A percentile compares a stretch with the other conserved stretches of the same genome.
These are phyloP conservation scores for Podarcis cretensis DNA, from an alignment of 2,113 vertebrate species.

Conservation along the genomic window DNA sequence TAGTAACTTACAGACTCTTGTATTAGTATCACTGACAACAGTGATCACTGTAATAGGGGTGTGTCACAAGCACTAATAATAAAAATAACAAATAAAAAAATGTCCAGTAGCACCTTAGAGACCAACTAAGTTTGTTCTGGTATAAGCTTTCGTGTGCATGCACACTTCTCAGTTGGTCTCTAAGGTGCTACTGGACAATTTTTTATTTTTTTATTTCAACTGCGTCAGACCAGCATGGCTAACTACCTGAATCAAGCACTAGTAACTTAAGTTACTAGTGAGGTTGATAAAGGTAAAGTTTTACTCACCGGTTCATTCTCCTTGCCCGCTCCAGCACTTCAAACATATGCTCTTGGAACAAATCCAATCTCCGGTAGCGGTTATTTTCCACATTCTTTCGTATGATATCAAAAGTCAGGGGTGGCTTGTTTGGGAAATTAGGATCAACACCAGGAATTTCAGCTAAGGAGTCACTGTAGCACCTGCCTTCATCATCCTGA, in stretches of 20 bases:
- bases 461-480: slow-evolving; percentile 97
- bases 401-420: slow-evolving; percentile 95
- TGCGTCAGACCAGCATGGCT: background rate
- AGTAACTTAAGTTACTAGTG: background rate
- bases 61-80: too few species aligned
- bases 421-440: slow-evolving; percentile 84
- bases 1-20: background rate
- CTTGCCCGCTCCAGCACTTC: slow-evolving; percentile 96
- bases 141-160: too few species aligned
- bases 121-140: too few species aligned
- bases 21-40: background rate
- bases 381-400: slow-evolving; percentile 92
- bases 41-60: background rate
- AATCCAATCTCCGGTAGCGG: slow-evolving; percentile 91
- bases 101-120: too few species aligned
- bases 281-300: background rate
- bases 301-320: slow-evolving; percentile 89
- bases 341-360: slow-evolving; percentile 99
- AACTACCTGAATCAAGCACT: background rate
- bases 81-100: too few species aligned
- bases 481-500: slow-evolving; percentile 98
- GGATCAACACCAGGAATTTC: slow-evolving; percentile 93
- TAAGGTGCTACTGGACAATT: too few species aligned
- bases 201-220: background rate
- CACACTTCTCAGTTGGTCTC: too few species aligned